Percentiles rank a stretch among this genome's conserved stretches.
These are phyloP conservation scores for Lithobius niger DNA, from an alignment of 1,140 invertebrate species.

Conservation along the genomic window DNA sequence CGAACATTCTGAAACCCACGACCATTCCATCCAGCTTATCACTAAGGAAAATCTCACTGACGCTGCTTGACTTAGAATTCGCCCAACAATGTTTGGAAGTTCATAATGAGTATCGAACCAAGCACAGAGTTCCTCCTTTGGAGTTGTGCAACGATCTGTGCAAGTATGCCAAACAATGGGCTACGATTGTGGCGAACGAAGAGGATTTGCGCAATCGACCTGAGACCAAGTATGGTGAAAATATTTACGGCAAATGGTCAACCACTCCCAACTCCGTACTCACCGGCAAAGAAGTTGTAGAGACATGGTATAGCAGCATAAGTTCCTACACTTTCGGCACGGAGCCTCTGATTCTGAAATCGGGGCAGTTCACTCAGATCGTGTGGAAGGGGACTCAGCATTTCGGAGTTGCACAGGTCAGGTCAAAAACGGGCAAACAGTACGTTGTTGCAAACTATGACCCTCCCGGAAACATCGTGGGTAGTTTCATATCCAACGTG, in stretches of 20 bases:
- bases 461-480: conserved; percentile 65
- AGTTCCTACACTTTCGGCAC: conserved; percentile 16
- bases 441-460: conserved; percentile 72
- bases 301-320: conserved; percentile 21
- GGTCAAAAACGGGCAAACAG: conserved; percentile 44
- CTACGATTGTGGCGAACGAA: conserved; percentile 27
- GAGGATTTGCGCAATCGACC: conserved; percentile 28
- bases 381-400: conserved; percentile 57
- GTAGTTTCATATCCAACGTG: conserved; percentile 58
- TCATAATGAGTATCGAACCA: no score
- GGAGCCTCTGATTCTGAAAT: conserved; percentile 15
- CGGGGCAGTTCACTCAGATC: conserved; percentile 31
- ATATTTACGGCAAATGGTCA: conserved; percentile 20
- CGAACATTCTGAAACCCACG: no score
- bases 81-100: no score
- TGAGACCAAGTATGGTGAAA: conserved; percentile 22
- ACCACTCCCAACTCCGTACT: conserved; percentile 15
- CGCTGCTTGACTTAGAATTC: no score
- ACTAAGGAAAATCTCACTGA: no score
- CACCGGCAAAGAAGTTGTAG: conserved; percentile 14
- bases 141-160: no score
- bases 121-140: no score
- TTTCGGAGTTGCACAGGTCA: conserved; percentile 55
- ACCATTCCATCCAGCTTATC: no score
- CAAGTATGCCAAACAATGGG: conserved; percentile 30